Percentiles rank a stretch among this genome's conserved stretches.
Evolutionary conservation across 2,888 invertebrate genomes (phyloP).

Genomic region (Sarcophaga carnaria): DNA sequence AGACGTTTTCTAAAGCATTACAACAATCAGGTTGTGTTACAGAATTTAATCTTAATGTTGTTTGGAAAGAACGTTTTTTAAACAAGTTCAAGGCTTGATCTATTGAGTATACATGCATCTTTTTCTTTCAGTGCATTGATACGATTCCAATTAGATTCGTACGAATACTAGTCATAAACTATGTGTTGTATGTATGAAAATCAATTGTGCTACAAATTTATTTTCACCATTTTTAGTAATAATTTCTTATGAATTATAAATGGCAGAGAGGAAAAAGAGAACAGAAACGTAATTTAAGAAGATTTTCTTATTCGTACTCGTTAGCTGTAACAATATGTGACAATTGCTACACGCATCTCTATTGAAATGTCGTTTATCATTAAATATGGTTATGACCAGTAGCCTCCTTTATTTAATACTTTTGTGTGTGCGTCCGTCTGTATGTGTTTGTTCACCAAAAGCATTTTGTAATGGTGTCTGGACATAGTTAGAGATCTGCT

Average conservation of each 20-base stretch:
- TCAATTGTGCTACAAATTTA: conserved; percentile 63
- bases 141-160: neutral
- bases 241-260: conserved; percentile 43
- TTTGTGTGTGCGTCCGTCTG: neutral
- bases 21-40: too few species aligned
- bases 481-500: conserved; percentile 13
- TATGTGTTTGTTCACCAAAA: conserved; percentile 10
- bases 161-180: neutral
- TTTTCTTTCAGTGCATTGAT: conserved; percentile 14
- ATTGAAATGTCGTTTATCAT: conserved; percentile 65
- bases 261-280: conserved; percentile 9
- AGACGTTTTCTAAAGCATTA: too few species aligned
- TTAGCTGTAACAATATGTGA: conserved; percentile 63
- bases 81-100: too few species aligned
- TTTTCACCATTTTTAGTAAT: conserved; percentile 53
- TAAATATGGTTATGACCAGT: conserved; percentile 65
- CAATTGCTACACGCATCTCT: conserved; percentile 63
- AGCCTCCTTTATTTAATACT: conserved; percentile 31
- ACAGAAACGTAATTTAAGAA: conserved; percentile 43
- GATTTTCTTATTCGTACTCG: conserved; percentile 56
- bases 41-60: too few species aligned
- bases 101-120: neutral
- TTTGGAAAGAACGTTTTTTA: too few species aligned
- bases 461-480: conserved; percentile 30
- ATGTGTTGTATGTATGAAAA: conserved; percentile 14